These are phyloP conservation scores for Plumapathes pennacea DNA, from an alignment of 92 coral and sea anemone genomes.

Conservation along the genomic window DNA sequence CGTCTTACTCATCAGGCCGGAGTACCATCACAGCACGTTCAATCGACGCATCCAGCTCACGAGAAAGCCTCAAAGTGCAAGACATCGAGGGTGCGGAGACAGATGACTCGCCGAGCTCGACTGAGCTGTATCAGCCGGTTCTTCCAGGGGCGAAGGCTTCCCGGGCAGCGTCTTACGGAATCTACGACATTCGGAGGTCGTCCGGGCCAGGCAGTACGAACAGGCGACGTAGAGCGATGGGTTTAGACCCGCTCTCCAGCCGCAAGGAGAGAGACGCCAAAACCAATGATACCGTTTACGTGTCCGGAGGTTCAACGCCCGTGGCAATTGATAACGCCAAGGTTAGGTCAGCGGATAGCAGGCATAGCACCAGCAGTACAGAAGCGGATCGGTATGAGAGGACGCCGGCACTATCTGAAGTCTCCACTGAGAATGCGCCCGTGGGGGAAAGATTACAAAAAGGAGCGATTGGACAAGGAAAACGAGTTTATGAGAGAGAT, in stretches of 20 bases:
- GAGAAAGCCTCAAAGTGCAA: constrained; percentile 13
- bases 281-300: constrained; percentile 60
- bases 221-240: constrained; percentile 90
- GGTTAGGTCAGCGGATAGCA: too few relatives aligned
- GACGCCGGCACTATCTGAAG: too few relatives aligned
- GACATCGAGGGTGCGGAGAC: constrained; percentile 35
- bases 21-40: background rate
- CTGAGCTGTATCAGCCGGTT: constrained; percentile 37
- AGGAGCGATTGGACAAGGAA: too few relatives aligned
- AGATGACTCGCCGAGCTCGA: constrained; percentile 46
- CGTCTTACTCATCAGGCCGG: background rate
- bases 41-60: background rate
- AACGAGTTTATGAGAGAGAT: too few relatives aligned
- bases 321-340: too few relatives aligned
- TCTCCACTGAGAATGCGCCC: too few relatives aligned
- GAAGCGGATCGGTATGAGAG: too few relatives aligned
- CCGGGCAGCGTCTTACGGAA: constrained; percentile 51
- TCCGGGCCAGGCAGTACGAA: constrained; percentile 99
- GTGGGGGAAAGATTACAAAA: too few relatives aligned
- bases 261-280: constrained; percentile 30
- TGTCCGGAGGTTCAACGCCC: constrained; percentile 87
- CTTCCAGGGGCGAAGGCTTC: constrained; percentile 24
- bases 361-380: too few relatives aligned
- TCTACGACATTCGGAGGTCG: constrained; percentile 87
- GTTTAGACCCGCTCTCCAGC: constrained; percentile 62